phyloP scores from a whole-genome alignment of 2,888 invertebrate species.

The Steinernema hermaphroditum region DNA sequence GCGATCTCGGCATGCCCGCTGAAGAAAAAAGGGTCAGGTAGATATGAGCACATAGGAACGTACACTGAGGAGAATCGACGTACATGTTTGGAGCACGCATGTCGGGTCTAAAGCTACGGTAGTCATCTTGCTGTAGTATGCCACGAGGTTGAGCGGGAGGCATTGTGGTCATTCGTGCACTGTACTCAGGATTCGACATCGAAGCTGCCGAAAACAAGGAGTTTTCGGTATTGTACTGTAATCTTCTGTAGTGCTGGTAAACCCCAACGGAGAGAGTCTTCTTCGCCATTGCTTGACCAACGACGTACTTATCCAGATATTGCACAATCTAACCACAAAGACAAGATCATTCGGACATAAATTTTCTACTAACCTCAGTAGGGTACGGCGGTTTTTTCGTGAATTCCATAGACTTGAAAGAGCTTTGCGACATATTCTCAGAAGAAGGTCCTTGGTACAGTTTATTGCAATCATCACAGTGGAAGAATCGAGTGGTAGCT shows the following conservation, averaged over 20 bases:
- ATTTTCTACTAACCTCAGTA: not conserved
- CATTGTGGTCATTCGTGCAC: not conserved
- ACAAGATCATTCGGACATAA: too few species aligned
- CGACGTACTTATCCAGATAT: constrained; percentile 91
- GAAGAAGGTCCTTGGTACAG: constrained; percentile 42
- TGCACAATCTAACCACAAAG: constrained; percentile 87
- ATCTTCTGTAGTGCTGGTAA: constrained; percentile 97
- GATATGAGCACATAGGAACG: not conserved
- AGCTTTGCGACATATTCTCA: not conserved
- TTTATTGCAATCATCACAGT: constrained; percentile 60
- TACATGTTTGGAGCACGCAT: not conserved
- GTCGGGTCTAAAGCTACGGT: not conserved
- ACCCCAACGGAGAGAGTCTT: constrained; percentile 97
- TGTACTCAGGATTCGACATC: constrained; percentile 1
- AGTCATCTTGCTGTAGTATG: constrained; percentile 18
- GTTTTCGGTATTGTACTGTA: constrained; percentile 79
- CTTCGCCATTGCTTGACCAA: constrained; percentile 95
- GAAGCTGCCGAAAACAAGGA: constrained; percentile 15
- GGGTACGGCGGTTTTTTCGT: constrained; percentile 23
- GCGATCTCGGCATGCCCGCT: constrained; percentile 42
- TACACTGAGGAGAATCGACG: constrained; percentile 3
- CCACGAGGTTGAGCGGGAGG: not conserved
- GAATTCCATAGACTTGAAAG: constrained; percentile 15
- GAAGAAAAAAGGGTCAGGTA: too few species aligned
- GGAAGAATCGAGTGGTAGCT: constrained; percentile 56